Evolutionary conservation across 1,140 invertebrate genomes (phyloP).

Genomic region (Armadillidium nasatum): DNA sequence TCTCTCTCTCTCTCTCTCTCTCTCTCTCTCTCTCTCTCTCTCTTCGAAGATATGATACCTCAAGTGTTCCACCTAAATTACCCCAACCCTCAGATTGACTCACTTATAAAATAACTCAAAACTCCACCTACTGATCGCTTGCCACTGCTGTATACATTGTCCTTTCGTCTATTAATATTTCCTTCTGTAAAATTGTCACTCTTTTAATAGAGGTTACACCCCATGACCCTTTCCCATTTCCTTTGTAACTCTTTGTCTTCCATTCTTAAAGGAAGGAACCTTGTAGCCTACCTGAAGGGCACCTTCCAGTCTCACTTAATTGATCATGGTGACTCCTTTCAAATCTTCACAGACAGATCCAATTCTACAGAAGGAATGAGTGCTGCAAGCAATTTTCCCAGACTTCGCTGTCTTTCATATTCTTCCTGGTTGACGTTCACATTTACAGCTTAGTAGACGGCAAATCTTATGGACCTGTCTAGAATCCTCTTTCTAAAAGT

Average conservation of each 20-base stretch:
- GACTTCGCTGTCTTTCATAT: not conserved
- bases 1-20: conserved; percentile 8
- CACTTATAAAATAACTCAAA: no score
- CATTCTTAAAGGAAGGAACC: not conserved
- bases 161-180: no score
- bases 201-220: not conserved
- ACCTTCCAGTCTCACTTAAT: not conserved
- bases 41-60: not conserved
- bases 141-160: no score
- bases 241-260: not conserved
- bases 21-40: conserved; percentile 17
- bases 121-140: no score
- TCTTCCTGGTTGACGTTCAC: not conserved
- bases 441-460: not conserved
- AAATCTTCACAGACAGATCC: not conserved
- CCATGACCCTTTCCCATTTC: not conserved
- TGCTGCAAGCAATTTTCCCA: not conserved
- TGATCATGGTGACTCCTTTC: not conserved
- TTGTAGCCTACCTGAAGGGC: no score
- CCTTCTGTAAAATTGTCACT: no score
- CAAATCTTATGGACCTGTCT: no score
- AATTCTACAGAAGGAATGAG: no score
- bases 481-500: no score
- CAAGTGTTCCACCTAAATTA: not conserved
- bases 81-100: no score